Evolutionary conservation across 92 coral and sea anemone genomes (phyloP).

Genomic region (Siderastrea siderea): DNA sequence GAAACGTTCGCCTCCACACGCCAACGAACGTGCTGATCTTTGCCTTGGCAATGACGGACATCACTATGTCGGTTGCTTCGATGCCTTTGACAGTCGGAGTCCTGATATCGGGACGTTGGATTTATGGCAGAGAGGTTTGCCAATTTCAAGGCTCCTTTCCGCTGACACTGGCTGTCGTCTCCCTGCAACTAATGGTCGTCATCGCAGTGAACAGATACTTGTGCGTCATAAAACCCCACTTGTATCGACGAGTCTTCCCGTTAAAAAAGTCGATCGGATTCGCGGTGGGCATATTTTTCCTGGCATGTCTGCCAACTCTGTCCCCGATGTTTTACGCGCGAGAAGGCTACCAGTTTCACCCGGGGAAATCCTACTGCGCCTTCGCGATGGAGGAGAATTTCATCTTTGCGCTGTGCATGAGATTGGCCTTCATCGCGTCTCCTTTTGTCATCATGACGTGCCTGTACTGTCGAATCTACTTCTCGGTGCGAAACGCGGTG

Average conservation of each 20-base stretch:
- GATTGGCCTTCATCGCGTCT: conserved; percentile 6
- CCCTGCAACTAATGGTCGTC: conserved; percentile 11
- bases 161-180: conserved; percentile 18
- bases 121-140: conserved; percentile 1
- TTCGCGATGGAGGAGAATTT: conserved; percentile 34
- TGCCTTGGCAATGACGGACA: conserved; percentile 18
- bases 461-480: conserved; percentile 15
- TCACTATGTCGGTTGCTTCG: conserved; percentile 24
- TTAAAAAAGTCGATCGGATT: conserved; percentile 17
- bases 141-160: conserved; percentile 24
- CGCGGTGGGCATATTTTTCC: not conserved
- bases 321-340: conserved; percentile 28
- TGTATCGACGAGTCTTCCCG: conserved; percentile 21
- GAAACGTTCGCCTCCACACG: conserved; percentile 23
- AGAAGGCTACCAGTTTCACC: conserved; percentile 26
- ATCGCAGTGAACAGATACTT: conserved; percentile 30
- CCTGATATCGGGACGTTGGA: conserved; percentile 25
- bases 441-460: conserved; percentile 24
- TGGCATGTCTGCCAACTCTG: conserved; percentile 6
- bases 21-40: conserved; percentile 24
- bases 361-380: conserved; percentile 34
- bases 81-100: conserved; percentile 22
- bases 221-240: conserved; percentile 10
- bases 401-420: conserved; percentile 24
- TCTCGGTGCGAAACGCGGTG: conserved; percentile 9